phyloP scores from a whole-genome alignment of 2,888 invertebrate species.

The Pyrochroa serraticornis region DNA sequence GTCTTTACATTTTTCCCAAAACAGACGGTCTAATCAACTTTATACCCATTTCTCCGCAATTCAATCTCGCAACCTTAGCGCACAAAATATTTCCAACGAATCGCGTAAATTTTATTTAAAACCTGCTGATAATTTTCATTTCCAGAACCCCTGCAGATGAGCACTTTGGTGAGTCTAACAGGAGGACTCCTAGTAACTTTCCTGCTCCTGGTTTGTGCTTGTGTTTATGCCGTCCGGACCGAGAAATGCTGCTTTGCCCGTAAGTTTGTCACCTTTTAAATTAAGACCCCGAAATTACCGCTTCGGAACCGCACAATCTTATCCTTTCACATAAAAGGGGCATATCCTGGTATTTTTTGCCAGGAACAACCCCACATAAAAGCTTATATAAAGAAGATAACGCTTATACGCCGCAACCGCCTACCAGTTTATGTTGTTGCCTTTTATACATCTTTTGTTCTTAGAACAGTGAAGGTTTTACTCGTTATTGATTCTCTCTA shows the following conservation, averaged over 20 bases:
- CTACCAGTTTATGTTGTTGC: constrained; percentile 22
- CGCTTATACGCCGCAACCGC: constrained; percentile 19
- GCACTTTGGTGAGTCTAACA: constrained; percentile 64
- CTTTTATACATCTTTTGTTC: constrained; percentile 24
- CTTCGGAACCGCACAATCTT: constrained; percentile 10
- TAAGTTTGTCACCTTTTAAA: constrained; percentile 54
- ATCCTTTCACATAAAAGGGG: constrained; percentile 21
- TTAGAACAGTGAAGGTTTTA: constrained; percentile 21
- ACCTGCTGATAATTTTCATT: constrained; percentile 23
- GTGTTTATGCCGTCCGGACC: constrained; percentile 64
- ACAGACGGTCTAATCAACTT: too few species aligned
- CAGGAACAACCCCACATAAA: constrained; percentile 1
- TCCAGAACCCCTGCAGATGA: constrained; percentile 67
- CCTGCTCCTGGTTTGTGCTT: constrained; percentile 62
- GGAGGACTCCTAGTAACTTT: constrained; percentile 64
- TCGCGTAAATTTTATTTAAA: background rate
- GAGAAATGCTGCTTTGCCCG: constrained; percentile 69
- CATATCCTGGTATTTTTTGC: constrained; percentile 20
- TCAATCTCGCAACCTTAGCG: too few species aligned
- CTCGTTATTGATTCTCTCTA: constrained; percentile 29
- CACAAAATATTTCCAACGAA: too few species aligned
- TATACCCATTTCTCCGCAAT: too few species aligned
- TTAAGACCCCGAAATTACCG: background rate
- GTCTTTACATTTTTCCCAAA: too few species aligned
- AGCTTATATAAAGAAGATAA: constrained; percentile 23